phyloP scores from a whole-genome alignment of 2,113 vertebrate species.

The Galemys pyrenaicus region DNA sequence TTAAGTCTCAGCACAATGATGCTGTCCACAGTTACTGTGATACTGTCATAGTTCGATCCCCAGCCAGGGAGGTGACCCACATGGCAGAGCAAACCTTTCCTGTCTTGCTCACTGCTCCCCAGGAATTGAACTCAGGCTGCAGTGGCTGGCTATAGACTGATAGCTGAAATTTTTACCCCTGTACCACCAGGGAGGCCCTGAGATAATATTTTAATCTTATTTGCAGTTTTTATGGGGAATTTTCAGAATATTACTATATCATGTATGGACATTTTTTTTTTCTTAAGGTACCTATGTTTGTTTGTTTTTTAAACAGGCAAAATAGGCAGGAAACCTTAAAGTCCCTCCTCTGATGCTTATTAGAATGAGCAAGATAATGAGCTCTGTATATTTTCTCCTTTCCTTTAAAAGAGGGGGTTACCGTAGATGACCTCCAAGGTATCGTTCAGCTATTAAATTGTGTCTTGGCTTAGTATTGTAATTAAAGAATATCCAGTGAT shows the following conservation, averaged over 20 bases:
- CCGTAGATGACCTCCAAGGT: not conserved
- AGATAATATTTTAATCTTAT: constrained; percentile 38
- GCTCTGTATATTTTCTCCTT: not conserved
- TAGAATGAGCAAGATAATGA: not conserved
- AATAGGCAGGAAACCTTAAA: not conserved
- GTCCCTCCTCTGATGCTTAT: not conserved
- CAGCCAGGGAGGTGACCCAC: no score
- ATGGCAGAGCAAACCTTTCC: no score
- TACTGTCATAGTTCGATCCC: no score
- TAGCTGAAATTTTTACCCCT: no score
- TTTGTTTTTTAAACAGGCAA: constrained; percentile 15
- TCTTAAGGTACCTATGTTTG: not conserved
- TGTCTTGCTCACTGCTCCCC: no score
- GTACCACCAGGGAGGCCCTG: no score
- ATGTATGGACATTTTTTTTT: not conserved
- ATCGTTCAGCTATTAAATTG: not conserved
- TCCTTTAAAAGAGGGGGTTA: not conserved
- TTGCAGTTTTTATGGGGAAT: not conserved
- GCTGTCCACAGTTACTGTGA: no score
- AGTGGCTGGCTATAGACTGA: no score
- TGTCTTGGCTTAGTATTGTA: constrained; percentile 20
- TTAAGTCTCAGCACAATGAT: no score
- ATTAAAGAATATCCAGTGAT: not conserved
- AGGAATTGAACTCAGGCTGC: no score
- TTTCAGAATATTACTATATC: not conserved